These are phyloP conservation scores for Holacanthella duospinosa DNA, from an alignment of 2,888 invertebrate genomes.

Conservation along the genomic window DNA sequence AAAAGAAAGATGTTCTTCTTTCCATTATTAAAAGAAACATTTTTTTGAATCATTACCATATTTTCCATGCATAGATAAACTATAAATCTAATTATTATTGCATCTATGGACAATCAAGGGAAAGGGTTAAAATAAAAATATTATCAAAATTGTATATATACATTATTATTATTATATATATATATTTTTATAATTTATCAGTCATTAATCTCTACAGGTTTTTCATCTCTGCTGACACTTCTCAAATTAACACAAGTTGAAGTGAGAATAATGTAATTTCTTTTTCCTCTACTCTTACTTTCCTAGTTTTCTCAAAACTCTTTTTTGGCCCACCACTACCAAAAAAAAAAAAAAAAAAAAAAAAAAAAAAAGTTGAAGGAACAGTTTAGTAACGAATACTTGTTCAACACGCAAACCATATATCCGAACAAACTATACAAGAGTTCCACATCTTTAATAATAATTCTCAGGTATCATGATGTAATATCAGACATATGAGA, in stretches of 20 bases:
- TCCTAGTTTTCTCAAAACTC: neutral
- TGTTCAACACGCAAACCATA: slow-evolving; percentile 35
- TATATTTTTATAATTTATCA: slow-evolving; percentile 39
- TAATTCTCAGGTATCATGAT: neutral
- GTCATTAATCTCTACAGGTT: slow-evolving; percentile 38
- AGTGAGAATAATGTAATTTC: slow-evolving; percentile 7
- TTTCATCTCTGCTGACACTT: slow-evolving; percentile 38
- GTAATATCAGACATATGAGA: neutral
- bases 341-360: slow-evolving; percentile 1
- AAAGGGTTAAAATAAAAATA: neutral
- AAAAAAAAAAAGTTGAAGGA: slow-evolving; percentile 7
- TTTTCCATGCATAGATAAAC: slow-evolving; percentile 38
- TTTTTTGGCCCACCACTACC: slow-evolving; percentile 4
- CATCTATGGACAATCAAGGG: too few relatives aligned
- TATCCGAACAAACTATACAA: too few relatives aligned
- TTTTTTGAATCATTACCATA: neutral
- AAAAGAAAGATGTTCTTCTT: too few relatives aligned
- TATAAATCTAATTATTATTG: slow-evolving; percentile 38
- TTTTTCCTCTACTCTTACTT: slow-evolving; percentile 6
- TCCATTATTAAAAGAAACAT: neutral
- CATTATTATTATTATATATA: slow-evolving; percentile 1
- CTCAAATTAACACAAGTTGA: slow-evolving; percentile 34
- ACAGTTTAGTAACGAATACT: slow-evolving; percentile 36
- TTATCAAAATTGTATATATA: neutral
- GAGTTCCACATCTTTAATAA: too few relatives aligned